phyloP scores from a whole-genome alignment of 2,797 vertebrate genomes.

The Gymnothorax javanicus region DNA sequence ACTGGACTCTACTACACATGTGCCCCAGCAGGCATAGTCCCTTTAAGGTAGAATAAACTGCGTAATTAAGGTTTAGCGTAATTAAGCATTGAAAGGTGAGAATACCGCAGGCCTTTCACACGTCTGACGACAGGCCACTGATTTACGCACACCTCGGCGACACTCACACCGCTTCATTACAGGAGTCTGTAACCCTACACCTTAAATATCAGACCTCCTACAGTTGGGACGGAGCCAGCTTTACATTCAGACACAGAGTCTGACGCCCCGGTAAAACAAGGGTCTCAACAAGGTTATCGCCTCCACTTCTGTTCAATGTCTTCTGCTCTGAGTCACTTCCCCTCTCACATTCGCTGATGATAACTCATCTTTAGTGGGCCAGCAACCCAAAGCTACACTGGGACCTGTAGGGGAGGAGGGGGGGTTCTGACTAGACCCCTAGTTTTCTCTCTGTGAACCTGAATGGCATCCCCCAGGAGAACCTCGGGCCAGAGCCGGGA shows the following conservation, averaged over 20 bases:
- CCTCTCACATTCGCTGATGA: background rate
- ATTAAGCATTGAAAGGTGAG: too few relatives aligned
- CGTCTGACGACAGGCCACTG: too few relatives aligned
- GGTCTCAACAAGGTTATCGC: background rate
- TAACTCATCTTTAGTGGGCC: background rate
- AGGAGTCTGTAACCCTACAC: too few relatives aligned
- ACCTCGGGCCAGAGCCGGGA: background rate
- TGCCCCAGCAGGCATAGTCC: too few relatives aligned
- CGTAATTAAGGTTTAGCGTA: too few relatives aligned
- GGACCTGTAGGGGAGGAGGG: background rate
- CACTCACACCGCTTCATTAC: too few relatives aligned
- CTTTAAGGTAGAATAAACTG: too few relatives aligned
- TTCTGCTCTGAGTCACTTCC: background rate
- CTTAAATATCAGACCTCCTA: too few relatives aligned
- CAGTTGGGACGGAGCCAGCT: background rate
- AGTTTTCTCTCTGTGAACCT: conserved; percentile 5
- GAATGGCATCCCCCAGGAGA: background rate
- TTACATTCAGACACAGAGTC: background rate
- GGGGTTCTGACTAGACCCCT: background rate
- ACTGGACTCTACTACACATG: too few relatives aligned
- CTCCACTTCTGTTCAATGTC: background rate
- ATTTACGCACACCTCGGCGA: too few relatives aligned
- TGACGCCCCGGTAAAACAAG: background rate
- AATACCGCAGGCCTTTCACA: too few relatives aligned
- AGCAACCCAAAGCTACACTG: background rate